These are phyloP conservation scores for Strix occidentalis DNA, from an alignment of 2,797 vertebrate species.

Conservation along the genomic window DNA sequence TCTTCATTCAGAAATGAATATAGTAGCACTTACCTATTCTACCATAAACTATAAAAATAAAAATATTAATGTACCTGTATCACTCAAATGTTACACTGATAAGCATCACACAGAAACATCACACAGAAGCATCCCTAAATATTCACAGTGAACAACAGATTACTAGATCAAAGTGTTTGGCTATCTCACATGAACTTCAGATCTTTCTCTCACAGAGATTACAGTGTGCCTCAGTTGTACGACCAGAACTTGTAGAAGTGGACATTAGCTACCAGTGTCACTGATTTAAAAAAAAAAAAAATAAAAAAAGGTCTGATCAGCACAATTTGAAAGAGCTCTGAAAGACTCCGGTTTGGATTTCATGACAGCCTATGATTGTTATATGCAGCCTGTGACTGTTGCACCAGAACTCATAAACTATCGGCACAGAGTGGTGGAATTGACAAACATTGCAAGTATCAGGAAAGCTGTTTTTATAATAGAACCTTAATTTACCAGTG, in stretches of 20 bases:
- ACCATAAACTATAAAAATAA: neutral
- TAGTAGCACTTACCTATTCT: neutral
- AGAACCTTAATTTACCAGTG: neutral
- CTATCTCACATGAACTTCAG: neutral
- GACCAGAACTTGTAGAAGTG: neutral
- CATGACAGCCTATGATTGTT: rapidly evolving
- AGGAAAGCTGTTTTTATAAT: neutral
- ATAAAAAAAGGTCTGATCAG: neutral
- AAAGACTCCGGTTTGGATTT: neutral
- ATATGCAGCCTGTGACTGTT: neutral
- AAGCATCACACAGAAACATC: neutral
- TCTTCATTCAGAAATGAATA: neutral
- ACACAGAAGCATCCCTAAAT: neutral
- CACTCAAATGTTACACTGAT: neutral
- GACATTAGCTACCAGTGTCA: neutral
- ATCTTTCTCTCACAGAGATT: neutral
- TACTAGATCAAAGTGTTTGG: neutral
- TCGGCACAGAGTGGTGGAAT: neutral
- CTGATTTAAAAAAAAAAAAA: neutral
- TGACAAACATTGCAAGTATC: neutral
- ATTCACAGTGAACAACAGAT: neutral
- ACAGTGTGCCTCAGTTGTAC: rapidly evolving
- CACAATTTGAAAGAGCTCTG: neutral
- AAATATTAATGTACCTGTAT: neutral
- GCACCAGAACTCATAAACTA: neutral